Conservation (phyloP, 2,888 invertebrate genomes). For the Ichneumon xanthorius region DNA sequence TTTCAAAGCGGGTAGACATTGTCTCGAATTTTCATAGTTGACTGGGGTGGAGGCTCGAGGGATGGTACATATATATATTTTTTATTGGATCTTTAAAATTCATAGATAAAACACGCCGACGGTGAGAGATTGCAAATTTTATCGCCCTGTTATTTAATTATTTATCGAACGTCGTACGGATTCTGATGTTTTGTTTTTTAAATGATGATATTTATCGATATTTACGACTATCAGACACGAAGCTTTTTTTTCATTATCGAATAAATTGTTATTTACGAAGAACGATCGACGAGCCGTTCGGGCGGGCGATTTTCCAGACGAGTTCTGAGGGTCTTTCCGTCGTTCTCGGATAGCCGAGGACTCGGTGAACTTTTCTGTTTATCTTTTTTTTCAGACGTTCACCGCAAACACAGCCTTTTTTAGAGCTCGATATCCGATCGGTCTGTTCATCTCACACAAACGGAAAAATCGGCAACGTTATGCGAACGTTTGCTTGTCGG, state of each 20-base stretch:
- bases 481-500: background rate
- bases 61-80: too few species aligned
- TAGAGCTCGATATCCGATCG: slow-evolving; percentile 24
- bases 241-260: slow-evolving; percentile 36
- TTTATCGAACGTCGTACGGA: too few species aligned
- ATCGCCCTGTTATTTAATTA: too few species aligned
- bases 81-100: too few species aligned
- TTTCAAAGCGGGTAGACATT: slow-evolving; percentile 3
- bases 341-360: slow-evolving; percentile 37
- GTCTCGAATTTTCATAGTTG: background rate
- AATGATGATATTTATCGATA: background rate
- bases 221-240: slow-evolving; percentile 13
- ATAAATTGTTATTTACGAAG: slow-evolving; percentile 43
- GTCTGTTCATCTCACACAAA: slow-evolving; percentile 26
- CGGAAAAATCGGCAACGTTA: slow-evolving; percentile 23
- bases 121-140: too few species aligned
- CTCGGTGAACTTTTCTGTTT: slow-evolving; percentile 34
- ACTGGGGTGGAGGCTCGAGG: background rate
- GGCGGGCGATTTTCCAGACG: background rate
- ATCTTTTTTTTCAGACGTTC: slow-evolving; percentile 28
- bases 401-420: slow-evolving; percentile 42
- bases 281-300: slow-evolving; percentile 40
- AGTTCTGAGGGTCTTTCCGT: background rate
- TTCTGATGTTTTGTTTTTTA: too few species aligned
- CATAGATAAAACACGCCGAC: too few species aligned